phyloP scores from a whole-genome alignment of 2,888 invertebrate genomes.

The Phalangium opilio region DNA sequence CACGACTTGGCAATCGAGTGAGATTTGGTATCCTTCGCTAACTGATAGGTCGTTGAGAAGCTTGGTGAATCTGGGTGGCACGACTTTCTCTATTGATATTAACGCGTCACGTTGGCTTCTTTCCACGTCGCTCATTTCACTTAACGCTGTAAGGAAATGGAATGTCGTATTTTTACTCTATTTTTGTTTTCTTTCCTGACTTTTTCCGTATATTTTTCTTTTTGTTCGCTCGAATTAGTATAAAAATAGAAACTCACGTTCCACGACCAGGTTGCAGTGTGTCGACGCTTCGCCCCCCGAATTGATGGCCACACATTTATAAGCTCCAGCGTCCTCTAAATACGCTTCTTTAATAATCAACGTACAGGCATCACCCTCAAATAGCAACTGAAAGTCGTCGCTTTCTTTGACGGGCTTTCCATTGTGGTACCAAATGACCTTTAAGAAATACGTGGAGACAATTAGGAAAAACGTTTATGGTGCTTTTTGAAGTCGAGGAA shows the following conservation, averaged over 20 bases:
- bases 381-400: constrained; percentile 52
- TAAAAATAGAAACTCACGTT: constrained; percentile 41
- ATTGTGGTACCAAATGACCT: constrained; percentile 21
- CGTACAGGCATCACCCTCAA: constrained; percentile 62
- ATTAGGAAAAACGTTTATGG: too few species aligned
- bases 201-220: too few species aligned
- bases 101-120: constrained; percentile 11
- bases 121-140: constrained; percentile 29
- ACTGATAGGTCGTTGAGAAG: constrained; percentile 52
- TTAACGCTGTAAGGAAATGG: constrained; percentile 25
- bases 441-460: too few species aligned
- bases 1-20: constrained; percentile 48
- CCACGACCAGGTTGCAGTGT: constrained; percentile 52
- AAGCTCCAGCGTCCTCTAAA: constrained; percentile 60
- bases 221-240: background rate
- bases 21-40: constrained; percentile 51
- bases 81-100: constrained; percentile 9
- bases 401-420: constrained; percentile 35
- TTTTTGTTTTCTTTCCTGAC: too few species aligned
- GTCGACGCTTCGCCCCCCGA: constrained; percentile 64
- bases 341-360: constrained; percentile 67
- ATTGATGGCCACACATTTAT: constrained; percentile 73
- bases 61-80: constrained; percentile 49
- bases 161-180: constrained; percentile 8
- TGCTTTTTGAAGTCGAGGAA: too few species aligned